Base-by-base conservation (phyloP, 2,888 invertebrate genomes). In the Drosophila neonasuta region DNA sequence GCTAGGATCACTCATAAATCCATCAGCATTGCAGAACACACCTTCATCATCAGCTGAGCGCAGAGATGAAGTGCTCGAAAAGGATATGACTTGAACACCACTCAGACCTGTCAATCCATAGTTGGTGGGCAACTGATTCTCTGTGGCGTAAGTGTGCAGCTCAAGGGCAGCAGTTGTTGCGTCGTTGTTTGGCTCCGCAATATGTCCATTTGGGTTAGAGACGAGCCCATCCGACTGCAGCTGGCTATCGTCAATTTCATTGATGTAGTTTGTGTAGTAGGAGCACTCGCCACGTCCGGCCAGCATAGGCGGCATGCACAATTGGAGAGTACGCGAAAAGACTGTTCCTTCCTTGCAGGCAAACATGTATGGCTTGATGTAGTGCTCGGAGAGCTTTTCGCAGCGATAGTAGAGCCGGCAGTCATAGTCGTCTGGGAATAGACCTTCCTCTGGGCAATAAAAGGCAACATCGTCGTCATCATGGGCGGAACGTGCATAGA, bases 371-470 rank as follows among this genome's bases (percentile, higher is more conserved):
- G 93, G 92, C 7, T 92, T 93, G 58, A 90, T 89, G 59, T 88
- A 84, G 64, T 79, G 78, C 63, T 63, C 93, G 42, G 93, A 92
- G 86, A 93, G 93, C 79, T 93, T 92, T 15, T 95, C 93, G 79
- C 96, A 96, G 83, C 96, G 93, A 88, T 96, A 96, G 91, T 96
- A 96, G 55, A 93, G 91, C 51, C 92, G 92, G 87, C 96, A 96
- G 86, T 95, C 93, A n/a, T 88, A 88, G n/a, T 94, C 93, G 88
- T 96, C 95, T 1, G 93, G 92, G 88, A 94, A 93, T 72, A 95
- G 95, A 20, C 96, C 96, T 90, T 95, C 95, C 17, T 92, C 90
- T 3, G 91, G 90, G 84, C 96, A 96, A 32, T 91, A 87, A 74
- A 94, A 93, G 20, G 80, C 78, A 55, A 74, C 71, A 24, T 78